Evolutionary conservation across 2,888 invertebrate genomes (phyloP), one percentile per base, ranked within the genome.

Genomic region (Andrena bucephala): DNA sequence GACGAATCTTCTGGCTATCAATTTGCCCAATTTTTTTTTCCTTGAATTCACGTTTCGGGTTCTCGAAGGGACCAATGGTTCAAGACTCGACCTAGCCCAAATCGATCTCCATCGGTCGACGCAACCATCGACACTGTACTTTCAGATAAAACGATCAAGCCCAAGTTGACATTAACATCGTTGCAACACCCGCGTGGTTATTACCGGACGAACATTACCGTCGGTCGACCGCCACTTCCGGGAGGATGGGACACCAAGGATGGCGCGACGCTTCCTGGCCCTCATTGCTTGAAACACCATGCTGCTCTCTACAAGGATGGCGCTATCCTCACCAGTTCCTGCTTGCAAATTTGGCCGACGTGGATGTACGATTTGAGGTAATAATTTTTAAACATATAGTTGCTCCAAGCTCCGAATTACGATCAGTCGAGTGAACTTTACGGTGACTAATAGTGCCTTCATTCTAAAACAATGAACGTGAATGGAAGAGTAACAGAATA

Each of bases 281-380:
- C 95, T 16, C 95, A 95, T 89, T 97, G 97, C 89, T 94, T 97
- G 42, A 96, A 96, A 89, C 97, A 96, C 72, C 97, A 97, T 95
- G 96, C 96, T 20, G 96, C 96, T 16, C 96, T 97, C n/a, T 95
- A 95, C 62, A 96, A 95, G 67, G 95, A 95, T 85, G 93, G 93
- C n/a, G 95, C 94, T 27, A 95, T 97, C 81, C 93, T 96, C 42
- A 95, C 96, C 60, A 95, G 95, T 70, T 96, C 96, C 88, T 98
- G 98, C 91, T 94, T 98, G 31, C 96, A 96, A 92, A 97, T 97
- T 83, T 96, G 97, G 92, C 98, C 98, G 0, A 97, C 96, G 31
- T 98, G 98, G 98, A 97, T 98, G 97, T 95, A 95, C 89, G 96
- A 97, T 86, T 91, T 94, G 84, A 94, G 94, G 94, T 94, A 91